Conservation (phyloP, 2,888 invertebrate genomes). For the Parnassius mnemosyne region DNA sequence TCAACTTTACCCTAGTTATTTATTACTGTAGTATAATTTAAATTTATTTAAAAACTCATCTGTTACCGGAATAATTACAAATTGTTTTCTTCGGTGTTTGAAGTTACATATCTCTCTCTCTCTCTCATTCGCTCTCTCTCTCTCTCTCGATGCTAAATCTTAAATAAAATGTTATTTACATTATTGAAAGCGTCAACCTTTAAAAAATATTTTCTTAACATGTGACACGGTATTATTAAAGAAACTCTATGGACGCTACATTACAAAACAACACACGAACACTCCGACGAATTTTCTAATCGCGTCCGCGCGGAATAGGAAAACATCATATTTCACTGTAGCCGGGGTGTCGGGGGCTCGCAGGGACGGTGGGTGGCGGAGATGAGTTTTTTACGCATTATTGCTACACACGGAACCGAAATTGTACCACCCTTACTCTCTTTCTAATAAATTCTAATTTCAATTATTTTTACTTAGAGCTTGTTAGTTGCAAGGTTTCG, state of each 20-base stretch:
- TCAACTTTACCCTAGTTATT: too few species aligned
- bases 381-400: constrained; percentile 81
- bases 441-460: constrained; percentile 73
- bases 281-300: constrained; percentile 74
- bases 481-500: neutral
- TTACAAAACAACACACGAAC: constrained; percentile 31
- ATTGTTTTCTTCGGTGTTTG: too few species aligned
- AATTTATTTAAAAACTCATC: too few species aligned
- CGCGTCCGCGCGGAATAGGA: constrained; percentile 74
- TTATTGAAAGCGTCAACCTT: too few species aligned
- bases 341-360: constrained; percentile 45
- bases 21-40: too few species aligned
- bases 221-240: neutral
- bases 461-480: constrained; percentile 53
- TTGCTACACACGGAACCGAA: constrained; percentile 71
- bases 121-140: too few species aligned
- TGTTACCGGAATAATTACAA: too few species aligned
- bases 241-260: constrained; percentile 30
- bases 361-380: constrained; percentile 47
- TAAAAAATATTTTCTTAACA: too few species aligned
- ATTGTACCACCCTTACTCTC: constrained; percentile 60
- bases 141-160: too few species aligned
- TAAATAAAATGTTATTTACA: too few species aligned
- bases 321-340: constrained; percentile 78
- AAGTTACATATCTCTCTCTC: too few species aligned